phyloP scores from a whole-genome alignment of 1,140 invertebrate species.

The Amyelois transitella region DNA sequence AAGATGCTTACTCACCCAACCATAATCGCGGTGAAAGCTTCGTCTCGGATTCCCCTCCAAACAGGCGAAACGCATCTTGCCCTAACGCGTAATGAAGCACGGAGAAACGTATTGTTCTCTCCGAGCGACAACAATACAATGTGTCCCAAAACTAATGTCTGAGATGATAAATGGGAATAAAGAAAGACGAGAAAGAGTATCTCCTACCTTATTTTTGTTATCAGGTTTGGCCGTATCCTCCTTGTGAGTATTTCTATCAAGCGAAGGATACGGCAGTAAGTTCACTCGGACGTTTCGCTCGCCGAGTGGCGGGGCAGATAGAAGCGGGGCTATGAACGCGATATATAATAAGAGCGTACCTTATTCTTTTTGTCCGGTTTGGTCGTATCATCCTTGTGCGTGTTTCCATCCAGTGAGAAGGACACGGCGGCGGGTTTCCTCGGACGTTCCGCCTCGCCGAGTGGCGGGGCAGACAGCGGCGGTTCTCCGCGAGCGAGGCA shows the following conservation, averaged over 20 bases:
- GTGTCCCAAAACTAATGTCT: too few relatives aligned
- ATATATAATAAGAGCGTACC: conserved; percentile 70
- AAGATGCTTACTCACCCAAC: too few relatives aligned
- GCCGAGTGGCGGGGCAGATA: conserved; percentile 66
- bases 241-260: conserved; percentile 65
- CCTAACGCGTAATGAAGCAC: too few relatives aligned
- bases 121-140: too few relatives aligned
- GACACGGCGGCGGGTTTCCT: conserved; percentile 61
- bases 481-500: conserved; percentile 79
- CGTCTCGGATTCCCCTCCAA: too few relatives aligned
- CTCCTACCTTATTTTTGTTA: conserved; percentile 81
- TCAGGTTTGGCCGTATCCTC: conserved; percentile 71
- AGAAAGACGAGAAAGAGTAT: too few relatives aligned
- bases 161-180: too few relatives aligned
- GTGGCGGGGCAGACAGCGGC: conserved; percentile 67
- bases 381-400: conserved; percentile 69
- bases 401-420: conserved; percentile 63
- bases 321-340: conserved; percentile 75
- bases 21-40: too few relatives aligned
- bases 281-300: conserved; percentile 61
- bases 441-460: conserved; percentile 58
- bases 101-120: too few relatives aligned
- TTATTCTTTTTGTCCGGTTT: conserved; percentile 80
- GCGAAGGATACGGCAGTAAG: conserved; percentile 60
- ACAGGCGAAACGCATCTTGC: too few relatives aligned